Evolutionary conservation across 92 coral and sea anemone species (phyloP).

Genomic region (Epizoanthus rinbou): DNA sequence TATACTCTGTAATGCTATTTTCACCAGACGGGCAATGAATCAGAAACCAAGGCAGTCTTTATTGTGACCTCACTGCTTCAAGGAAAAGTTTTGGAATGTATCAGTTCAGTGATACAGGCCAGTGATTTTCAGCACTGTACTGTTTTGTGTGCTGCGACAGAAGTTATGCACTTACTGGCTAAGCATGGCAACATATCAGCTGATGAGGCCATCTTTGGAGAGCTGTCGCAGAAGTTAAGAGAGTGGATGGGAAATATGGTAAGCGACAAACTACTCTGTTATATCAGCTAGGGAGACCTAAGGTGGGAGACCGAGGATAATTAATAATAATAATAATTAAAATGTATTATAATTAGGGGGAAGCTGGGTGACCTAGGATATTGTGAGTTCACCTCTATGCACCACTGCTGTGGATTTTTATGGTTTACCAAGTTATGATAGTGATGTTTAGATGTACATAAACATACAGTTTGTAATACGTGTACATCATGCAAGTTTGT

Average conservation of each 20-base stretch:
- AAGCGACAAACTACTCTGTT: constrained; percentile 12
- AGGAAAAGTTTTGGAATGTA: constrained; percentile 68
- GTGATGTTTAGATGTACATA: no score
- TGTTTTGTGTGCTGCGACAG: constrained; percentile 80
- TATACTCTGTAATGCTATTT: neutral
- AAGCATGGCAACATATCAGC: constrained; percentile 50
- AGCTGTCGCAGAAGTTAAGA: constrained; percentile 73
- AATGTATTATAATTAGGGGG: no score
- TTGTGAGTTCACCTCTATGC: no score
- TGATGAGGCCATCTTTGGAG: constrained; percentile 83
- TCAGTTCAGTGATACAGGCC: constrained; percentile 74
- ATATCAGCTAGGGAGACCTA: no score
- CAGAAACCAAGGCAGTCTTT: constrained; percentile 94
- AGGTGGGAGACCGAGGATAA: no score
- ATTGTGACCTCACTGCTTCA: constrained; percentile 82
- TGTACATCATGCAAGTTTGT: no score
- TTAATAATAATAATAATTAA: no score
- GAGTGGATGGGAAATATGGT: constrained; percentile 98
- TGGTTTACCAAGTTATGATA: no score
- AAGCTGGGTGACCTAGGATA: no score
- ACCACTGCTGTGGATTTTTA: no score
- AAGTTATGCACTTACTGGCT: constrained; percentile 75
- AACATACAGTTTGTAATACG: no score
- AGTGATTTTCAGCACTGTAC: constrained; percentile 97
- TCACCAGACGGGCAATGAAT: constrained; percentile 84